A percentile compares a stretch with the other conserved stretches of the same genome.
phyloP scores from a whole-genome alignment of 30 jellyfish, hydroid and myxozoan species.

The Turritopsis dohrnii region DNA sequence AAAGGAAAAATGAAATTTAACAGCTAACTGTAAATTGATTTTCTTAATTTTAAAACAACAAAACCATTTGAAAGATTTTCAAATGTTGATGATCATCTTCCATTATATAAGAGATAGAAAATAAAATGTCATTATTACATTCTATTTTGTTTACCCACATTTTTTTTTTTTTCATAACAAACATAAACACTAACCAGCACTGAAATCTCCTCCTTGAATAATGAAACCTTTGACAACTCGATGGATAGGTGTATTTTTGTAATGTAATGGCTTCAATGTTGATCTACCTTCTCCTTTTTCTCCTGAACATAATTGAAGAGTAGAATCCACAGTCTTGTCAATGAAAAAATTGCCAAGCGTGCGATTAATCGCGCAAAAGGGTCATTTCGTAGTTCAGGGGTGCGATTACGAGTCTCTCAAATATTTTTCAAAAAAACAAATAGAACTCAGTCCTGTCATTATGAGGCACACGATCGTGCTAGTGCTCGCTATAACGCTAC shows the following conservation, averaged over 20 bases:
- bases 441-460: no score
- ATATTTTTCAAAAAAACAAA: no score
- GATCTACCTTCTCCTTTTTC: conserved; percentile 93
- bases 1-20: background rate
- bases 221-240: conserved; percentile 87
- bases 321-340: background rate
- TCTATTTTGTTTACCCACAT: background rate
- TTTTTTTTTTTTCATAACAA: background rate
- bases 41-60: no score
- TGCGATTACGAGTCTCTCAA: no score
- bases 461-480: no score
- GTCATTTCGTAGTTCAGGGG: no score
- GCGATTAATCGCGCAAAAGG: no score
- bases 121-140: no score
- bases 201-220: conserved; percentile 99
- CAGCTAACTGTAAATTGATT: background rate
- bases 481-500: no score
- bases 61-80: no score
- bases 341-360: no score
- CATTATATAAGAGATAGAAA: background rate
- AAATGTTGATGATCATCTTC: no score
- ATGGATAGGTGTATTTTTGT: conserved; percentile 82
- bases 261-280: conserved; percentile 84
- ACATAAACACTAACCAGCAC: conserved; percentile 63
- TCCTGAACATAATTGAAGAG: conserved; percentile 42